Conservation (phyloP, 1,140 invertebrate genomes). For the Drosophila bipectinata region DNA sequence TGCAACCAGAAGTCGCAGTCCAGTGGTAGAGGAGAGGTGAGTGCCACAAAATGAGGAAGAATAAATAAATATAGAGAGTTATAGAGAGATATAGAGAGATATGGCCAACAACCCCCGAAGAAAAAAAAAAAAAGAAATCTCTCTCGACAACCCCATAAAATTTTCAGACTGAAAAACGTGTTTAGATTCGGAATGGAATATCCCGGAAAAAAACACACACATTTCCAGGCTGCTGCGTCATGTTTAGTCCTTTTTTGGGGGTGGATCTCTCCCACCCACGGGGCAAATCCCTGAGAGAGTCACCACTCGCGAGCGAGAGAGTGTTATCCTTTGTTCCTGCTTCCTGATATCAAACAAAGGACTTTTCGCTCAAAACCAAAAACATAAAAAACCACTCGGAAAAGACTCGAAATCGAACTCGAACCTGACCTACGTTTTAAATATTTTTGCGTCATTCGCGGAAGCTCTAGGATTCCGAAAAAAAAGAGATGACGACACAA, state of each 20-base stretch:
- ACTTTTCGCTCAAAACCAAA: slow-evolving; percentile 5
- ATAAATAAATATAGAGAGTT: slow-evolving; percentile 2
- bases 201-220: not conserved
- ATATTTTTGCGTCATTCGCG: slow-evolving; percentile 50
- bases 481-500: slow-evolving; percentile 53
- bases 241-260: slow-evolving; percentile 22
- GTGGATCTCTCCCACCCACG: slow-evolving; percentile 54
- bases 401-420: slow-evolving; percentile 6
- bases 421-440: slow-evolving; percentile 32
- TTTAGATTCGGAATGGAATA: not conserved
- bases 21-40: slow-evolving; percentile 8
- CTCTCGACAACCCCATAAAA: slow-evolving; percentile 34
- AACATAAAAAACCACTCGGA: not conserved
- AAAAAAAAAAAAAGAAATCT: not conserved
- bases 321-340: slow-evolving; percentile 45
- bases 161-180: not conserved
- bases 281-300: slow-evolving; percentile 1
- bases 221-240: slow-evolving; percentile 59
- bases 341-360: slow-evolving; percentile 19
- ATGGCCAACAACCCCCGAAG: slow-evolving; percentile 53
- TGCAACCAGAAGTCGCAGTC: slow-evolving; percentile 5
- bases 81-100: slow-evolving; percentile 17
- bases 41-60: slow-evolving; percentile 11
- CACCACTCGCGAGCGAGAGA: not conserved
- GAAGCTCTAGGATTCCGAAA: slow-evolving; percentile 33